Percentiles rank a stretch among this genome's conserved stretches.
Evolutionary conservation across 37 sponge, comb jelly and placozoan species (phyloP).

Genomic region (Theonella swinhoei): DNA sequence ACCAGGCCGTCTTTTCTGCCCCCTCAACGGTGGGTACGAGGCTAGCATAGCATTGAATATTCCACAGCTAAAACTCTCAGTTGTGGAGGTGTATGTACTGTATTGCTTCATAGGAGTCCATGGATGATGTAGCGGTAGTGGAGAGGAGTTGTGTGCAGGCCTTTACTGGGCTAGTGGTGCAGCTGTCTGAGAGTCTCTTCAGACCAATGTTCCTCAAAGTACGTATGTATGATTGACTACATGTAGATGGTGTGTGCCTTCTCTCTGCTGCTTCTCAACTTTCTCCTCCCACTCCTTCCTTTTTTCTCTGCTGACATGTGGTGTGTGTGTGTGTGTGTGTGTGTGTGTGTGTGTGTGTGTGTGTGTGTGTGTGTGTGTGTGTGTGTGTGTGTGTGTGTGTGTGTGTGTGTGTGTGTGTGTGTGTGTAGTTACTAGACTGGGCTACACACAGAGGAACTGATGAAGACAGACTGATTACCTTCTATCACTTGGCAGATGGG

Average conservation of each 20-base stretch:
- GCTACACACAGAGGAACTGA: slow-evolving; percentile 46
- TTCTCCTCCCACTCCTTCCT: too few relatives aligned
- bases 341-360: too few relatives aligned
- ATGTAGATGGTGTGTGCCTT: slow-evolving; percentile 44
- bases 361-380: too few relatives aligned
- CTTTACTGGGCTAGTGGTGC: slow-evolving; percentile 64
- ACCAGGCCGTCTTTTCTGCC: too few relatives aligned
- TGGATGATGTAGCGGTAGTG: slow-evolving; percentile 37
- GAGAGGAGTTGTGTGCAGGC: slow-evolving; percentile 49
- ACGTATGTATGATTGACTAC: neutral
- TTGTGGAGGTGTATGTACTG: neutral
- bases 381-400: too few relatives aligned
- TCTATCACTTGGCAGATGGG: slow-evolving; percentile 78
- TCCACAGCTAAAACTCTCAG: too few relatives aligned
- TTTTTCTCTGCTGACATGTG: too few relatives aligned
- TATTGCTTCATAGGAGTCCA: neutral
- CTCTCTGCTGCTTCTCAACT: slow-evolving; percentile 55
- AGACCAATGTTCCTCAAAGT: slow-evolving; percentile 79
- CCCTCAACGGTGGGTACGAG: too few relatives aligned
- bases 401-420: too few relatives aligned
- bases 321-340: too few relatives aligned
- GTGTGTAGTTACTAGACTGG: slow-evolving; percentile 82
- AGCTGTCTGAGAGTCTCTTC: slow-evolving; percentile 84
- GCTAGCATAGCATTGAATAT: too few relatives aligned
- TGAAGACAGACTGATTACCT: slow-evolving; percentile 67